Percentiles rank a stretch among this genome's conserved stretches.
Evolutionary conservation across 2,888 invertebrate genomes (phyloP).

Genomic region (Drosophila subsilvestris): DNA sequence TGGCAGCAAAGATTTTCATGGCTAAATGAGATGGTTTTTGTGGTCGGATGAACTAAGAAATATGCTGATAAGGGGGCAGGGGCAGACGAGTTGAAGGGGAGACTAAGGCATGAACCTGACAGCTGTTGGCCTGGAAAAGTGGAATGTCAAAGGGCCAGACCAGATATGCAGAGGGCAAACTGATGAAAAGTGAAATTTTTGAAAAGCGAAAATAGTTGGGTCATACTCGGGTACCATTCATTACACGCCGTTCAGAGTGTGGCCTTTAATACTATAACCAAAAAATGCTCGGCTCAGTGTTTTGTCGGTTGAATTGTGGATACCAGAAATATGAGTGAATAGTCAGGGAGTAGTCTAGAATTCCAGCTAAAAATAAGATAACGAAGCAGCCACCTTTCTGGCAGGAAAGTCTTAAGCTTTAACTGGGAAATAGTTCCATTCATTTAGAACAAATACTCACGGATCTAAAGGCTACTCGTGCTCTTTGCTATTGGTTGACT

Average conservation of each 20-base stretch:
- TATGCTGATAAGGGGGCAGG: slow-evolving; percentile 45
- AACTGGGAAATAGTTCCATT: too few relatives aligned
- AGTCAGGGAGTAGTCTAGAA: too few relatives aligned
- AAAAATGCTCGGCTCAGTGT: neutral
- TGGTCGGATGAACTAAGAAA: slow-evolving; percentile 57
- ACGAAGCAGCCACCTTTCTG: too few relatives aligned
- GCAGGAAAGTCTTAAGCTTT: too few relatives aligned
- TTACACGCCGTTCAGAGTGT: slow-evolving; percentile 10
- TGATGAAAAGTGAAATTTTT: slow-evolving; percentile 51
- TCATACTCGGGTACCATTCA: slow-evolving; percentile 1
- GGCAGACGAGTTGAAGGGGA: slow-evolving; percentile 15
- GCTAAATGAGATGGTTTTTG: slow-evolving; percentile 78
- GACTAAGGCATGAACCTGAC: slow-evolving; percentile 53
- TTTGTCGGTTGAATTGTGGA: neutral
- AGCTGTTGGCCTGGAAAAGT: slow-evolving; percentile 56
- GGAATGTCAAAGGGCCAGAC: slow-evolving; percentile 50
- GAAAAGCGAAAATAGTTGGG: slow-evolving; percentile 13
- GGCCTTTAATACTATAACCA: slow-evolving; percentile 11
- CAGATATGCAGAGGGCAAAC: slow-evolving; percentile 8
- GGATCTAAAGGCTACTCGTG: too few relatives aligned
- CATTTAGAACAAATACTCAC: too few relatives aligned
- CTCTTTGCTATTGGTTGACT: neutral
- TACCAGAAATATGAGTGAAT: neutral
- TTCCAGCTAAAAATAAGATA: too few relatives aligned
- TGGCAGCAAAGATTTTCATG: slow-evolving; percentile 73